phyloP scores from a whole-genome alignment of 2,797 vertebrate species.

The Zonotrichia albicollis region DNA sequence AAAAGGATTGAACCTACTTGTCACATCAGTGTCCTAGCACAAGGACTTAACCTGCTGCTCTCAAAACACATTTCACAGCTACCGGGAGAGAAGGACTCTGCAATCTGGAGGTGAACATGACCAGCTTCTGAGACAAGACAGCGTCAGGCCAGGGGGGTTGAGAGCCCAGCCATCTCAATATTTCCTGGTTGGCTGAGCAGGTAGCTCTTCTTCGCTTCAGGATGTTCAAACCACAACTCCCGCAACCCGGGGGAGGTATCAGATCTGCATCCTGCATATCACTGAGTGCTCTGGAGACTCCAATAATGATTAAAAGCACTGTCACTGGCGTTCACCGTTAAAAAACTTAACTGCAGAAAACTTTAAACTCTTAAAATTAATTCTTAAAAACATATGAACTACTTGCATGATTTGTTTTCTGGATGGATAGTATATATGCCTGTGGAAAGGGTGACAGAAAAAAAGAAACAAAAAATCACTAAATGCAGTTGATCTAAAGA shows the following conservation, averaged over 20 bases:
- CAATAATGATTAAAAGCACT: neutral
- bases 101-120: neutral
- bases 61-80: neutral
- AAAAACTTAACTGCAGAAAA: neutral
- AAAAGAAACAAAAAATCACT: neutral
- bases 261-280: neutral
- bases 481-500: neutral
- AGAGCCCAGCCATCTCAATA: neutral
- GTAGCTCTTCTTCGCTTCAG: neutral
- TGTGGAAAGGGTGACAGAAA: neutral
- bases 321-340: neutral
- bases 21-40: neutral
- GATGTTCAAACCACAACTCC: neutral
- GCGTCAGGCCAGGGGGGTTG: accelerated
- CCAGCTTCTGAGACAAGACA: neutral
- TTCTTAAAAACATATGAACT: neutral
- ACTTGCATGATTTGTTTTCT: neutral
- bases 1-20: neutral
- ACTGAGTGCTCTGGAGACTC: neutral
- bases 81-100: neutral
- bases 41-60: neutral
- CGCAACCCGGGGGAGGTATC: accelerated
- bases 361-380: neutral
- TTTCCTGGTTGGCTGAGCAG: neutral
- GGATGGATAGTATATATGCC: neutral